Percentiles rank a stretch among this genome's conserved stretches.
Evolutionary conservation across 2,113 vertebrate genomes (phyloP).

Genomic region (Orientallactaga bullata): DNA sequence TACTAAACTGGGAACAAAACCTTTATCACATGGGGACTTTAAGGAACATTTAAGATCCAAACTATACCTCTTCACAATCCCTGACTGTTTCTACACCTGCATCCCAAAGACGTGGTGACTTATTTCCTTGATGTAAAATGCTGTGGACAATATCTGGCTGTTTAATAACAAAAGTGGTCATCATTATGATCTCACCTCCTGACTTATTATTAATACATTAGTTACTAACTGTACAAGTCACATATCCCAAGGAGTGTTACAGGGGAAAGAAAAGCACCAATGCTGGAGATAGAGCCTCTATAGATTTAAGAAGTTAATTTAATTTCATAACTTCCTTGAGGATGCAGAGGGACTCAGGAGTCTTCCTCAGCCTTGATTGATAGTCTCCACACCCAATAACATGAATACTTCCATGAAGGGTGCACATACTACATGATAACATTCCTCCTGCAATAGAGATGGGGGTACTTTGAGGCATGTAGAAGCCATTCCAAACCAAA

Average conservation of each 20-base stretch:
- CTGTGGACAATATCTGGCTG: not conserved
- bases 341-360: not conserved
- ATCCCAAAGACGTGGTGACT: not conserved
- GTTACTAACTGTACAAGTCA: not conserved
- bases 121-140: slow-evolving; percentile 33
- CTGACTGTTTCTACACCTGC: slow-evolving; percentile 30
- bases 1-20: not conserved
- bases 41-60: not conserved
- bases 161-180: slow-evolving; percentile 39
- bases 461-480: not conserved
- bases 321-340: slow-evolving; percentile 4
- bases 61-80: not conserved
- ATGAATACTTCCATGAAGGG: not conserved
- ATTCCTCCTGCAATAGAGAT: not conserved
- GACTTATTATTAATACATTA: not conserved
- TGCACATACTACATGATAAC: not conserved
- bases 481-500: slow-evolving; percentile 24
- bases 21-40: not conserved
- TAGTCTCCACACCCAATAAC: not conserved
- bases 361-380: not conserved
- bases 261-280: not conserved
- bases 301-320: slow-evolving; percentile 8
- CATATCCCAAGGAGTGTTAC: not conserved
- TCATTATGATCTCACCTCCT: slow-evolving; percentile 14
- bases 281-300: not conserved